phyloP scores from a whole-genome alignment of 2,797 vertebrate species.

The Sebastes steindachneri region DNA sequence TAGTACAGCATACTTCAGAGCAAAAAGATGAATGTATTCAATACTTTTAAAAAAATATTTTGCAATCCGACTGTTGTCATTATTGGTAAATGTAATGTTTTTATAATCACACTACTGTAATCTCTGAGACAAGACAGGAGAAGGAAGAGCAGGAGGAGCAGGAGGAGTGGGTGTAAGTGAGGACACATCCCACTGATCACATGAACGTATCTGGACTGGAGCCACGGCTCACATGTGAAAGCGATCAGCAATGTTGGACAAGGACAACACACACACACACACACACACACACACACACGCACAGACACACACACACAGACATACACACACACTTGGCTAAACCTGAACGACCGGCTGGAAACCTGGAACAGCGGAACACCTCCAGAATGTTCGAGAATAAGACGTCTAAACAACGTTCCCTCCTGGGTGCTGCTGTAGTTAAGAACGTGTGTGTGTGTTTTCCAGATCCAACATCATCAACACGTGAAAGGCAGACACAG shows the following conservation, averaged over 20 bases:
- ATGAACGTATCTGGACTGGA: constrained; percentile 49
- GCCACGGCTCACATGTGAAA: constrained; percentile 73
- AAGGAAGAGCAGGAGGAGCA: constrained; percentile 11
- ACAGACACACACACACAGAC: constrained; percentile 20
- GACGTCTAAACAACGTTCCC: constrained; percentile 20
- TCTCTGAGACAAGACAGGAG: constrained; percentile 10
- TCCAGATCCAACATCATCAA: neutral
- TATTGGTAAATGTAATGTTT: neutral
- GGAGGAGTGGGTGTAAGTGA: constrained; percentile 43
- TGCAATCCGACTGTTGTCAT: neutral
- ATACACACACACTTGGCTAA: constrained; percentile 39
- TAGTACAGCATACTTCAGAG: neutral
- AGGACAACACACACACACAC: constrained; percentile 20
- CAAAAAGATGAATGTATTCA: neutral
- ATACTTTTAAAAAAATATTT: neutral
- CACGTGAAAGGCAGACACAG: neutral
- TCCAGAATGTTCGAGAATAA: constrained; percentile 37
- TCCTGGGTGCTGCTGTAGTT: constrained; percentile 9
- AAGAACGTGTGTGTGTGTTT: constrained; percentile 5
- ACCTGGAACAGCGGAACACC: constrained; percentile 42
- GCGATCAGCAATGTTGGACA: constrained; percentile 60
- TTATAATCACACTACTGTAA: constrained; percentile 1
- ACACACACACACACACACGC: constrained; percentile 16
- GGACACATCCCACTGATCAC: constrained; percentile 61
- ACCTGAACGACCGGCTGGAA: constrained; percentile 44